Base-by-base conservation (phyloP, 2,797 vertebrate species). In the Xerus rutilus region DNA sequence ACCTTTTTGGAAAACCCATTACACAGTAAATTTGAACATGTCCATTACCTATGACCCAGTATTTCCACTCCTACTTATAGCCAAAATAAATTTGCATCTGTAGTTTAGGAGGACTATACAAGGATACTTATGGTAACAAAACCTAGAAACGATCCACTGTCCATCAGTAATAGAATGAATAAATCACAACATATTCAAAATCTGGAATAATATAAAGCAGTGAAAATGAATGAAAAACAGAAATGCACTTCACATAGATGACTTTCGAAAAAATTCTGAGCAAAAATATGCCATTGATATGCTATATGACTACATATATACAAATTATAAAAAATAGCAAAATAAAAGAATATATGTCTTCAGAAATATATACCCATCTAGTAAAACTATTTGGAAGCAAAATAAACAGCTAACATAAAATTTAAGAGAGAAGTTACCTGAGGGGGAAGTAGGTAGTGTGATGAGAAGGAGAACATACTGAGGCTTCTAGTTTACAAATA, bases 231-330 rank as follows among this genome's bases (percentile, higher is more conserved):
- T 52, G 23, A 43, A 88, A 8, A 73, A 43, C 4, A 70, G 70
- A 72, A 89, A 21, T 81, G 49, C 13, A 76, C n/a, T 86, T 79
- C 47, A 59, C 15, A 82, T 14, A 7, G 25, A 76, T 86, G 25
- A 35, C 20, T 83, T 74, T 85, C 39, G 81, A 91, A 67, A 74
- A 54, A 67, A 64, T 78, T 92, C 67, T 89, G 45, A 92, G 59
- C 52, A 9, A 65, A 87, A 62, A 93, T 28, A 39, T 67, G 57
- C 9, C 25, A 78, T 62, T 69, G 21, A 65, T 72, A 87, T 72
- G 11, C 8, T 49, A 7, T 79, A 54, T 81, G 3, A 72, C 47
- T 54, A 39, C 7, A 74, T 18, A 4, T n/a, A 65, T 32, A 7
- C 35, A 93, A 90, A 92, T 20, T 47, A 0, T 14, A 67, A 70